phyloP scores from a whole-genome alignment of 2,797 vertebrate species.

The Phoxinus dragarum region DNA sequence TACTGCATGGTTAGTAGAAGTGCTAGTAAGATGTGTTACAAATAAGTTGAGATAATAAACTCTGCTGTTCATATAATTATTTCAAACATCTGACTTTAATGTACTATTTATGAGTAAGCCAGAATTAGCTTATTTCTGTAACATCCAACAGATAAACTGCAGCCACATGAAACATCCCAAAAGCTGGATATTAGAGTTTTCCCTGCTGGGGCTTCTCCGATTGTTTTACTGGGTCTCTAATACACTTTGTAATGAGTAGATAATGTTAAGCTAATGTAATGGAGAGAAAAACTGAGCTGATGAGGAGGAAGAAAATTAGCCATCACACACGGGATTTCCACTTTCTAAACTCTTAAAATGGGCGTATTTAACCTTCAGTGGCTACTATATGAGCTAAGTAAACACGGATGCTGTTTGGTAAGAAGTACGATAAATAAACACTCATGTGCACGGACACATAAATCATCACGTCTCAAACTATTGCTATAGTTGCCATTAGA shows the following conservation, averaged over 20 bases:
- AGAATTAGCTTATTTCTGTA: neutral
- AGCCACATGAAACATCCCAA: conserved; percentile 2
- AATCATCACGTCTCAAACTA: neutral
- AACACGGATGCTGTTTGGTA: neutral
- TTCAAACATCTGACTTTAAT: neutral
- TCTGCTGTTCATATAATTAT: conserved; percentile 1
- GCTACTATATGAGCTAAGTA: conserved; percentile 1
- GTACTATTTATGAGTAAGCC: neutral
- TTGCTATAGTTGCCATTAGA: neutral
- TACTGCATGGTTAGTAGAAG: no score
- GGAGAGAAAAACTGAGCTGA: conserved; percentile 13
- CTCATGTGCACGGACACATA: neutral
- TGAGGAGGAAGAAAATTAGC: conserved; percentile 18
- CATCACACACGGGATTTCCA: neutral
- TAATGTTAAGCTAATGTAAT: conserved; percentile 26
- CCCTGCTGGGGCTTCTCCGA: neutral
- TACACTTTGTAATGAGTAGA: conserved; percentile 34
- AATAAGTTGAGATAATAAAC: neutral
- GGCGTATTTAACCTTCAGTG: neutral
- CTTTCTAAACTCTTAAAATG: neutral
- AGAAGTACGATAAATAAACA: neutral
- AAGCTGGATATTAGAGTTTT: conserved; percentile 25
- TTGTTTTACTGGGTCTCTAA: conserved; percentile 23
- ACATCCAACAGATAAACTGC: neutral
- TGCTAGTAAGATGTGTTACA: neutral